Base-by-base conservation (phyloP, 2,113 vertebrate genomes). In the Pyrgilauda ruficollis region DNA sequence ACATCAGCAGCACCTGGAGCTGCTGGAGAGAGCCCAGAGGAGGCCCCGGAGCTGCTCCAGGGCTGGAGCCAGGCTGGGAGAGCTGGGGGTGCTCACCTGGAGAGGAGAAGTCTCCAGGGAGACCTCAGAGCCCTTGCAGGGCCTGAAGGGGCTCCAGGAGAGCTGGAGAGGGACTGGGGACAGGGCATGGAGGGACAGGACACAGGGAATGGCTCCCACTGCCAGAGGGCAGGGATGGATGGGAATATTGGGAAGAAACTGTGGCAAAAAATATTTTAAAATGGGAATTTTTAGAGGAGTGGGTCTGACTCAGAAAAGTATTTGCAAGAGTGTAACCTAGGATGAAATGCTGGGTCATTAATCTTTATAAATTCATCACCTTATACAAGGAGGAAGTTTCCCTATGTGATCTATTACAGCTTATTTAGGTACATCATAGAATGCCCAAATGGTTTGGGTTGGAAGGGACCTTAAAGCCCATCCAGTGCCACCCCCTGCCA, bases 361-460 rank as follows among this genome's bases (percentile, higher is more conserved):
- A n/a, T 69, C 12, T 53, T 53, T 39, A 39, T 46, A 39, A 69
- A 69, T 53, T 39, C 33, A 37, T 44, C 37, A 12, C 26, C 11
- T 52, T 35, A 2, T 11, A 4, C 27, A 31, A 9, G 44, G 46
- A 68, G 13, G 31, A 31, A 17, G 9, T 35, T 67, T 50, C 26
- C 9, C 13, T 19, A 0, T 77, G 46, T 28, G 46, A 28, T n/a
- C 2, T 18, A 8, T 46, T 39, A 6, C 22, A 61, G 18, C 0
- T 0, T 46, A 28, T 78, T 53, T 39, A n/a, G 15, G 39, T 78
- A 9, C 12, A 13, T 53, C 55, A 16, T 9, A 20, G 23, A 52
- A 28, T 69, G 27, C 46, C 46, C 27, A 44, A 12, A 22, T 23
- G 22, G 33, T 15, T 46, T 77, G 46, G 27, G 27, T 33, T 52